Evolutionary conservation across 2,888 invertebrate genomes (phyloP).

Genomic region (Phalangium opilio): DNA sequence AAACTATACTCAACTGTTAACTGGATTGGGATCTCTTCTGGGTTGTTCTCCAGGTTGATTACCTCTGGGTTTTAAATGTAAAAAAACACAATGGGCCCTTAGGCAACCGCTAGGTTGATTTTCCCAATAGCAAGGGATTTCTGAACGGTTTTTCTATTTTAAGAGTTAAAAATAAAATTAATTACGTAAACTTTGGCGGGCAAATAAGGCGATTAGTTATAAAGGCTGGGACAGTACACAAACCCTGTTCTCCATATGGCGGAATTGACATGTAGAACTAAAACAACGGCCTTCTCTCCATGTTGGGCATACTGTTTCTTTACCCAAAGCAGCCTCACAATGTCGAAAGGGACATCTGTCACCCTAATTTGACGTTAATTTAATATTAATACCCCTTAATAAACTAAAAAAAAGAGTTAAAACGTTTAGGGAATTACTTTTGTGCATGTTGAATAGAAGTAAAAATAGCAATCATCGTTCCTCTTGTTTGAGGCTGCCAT

Average conservation of each 20-base stretch:
- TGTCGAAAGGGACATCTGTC: slow-evolving; percentile 66
- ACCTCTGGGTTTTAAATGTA: slow-evolving; percentile 41
- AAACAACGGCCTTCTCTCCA: slow-evolving; percentile 71
- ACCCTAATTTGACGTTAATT: slow-evolving; percentile 39
- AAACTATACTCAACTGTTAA: neutral
- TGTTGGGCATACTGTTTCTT: slow-evolving; percentile 60
- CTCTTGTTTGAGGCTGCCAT: slow-evolving; percentile 1
- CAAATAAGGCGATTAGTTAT: too few species aligned
- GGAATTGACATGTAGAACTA: slow-evolving; percentile 57
- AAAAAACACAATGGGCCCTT: slow-evolving; percentile 68
- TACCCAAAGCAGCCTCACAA: slow-evolving; percentile 64
- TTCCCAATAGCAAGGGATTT: slow-evolving; percentile 75
- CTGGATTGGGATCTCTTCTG: neutral
- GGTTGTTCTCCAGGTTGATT: slow-evolving; percentile 1
- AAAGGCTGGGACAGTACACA: slow-evolving; percentile 21
- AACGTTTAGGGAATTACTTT: neutral
- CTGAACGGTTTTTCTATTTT: slow-evolving; percentile 57
- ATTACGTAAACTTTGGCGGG: too few species aligned
- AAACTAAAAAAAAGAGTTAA: too few species aligned
- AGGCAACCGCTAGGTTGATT: slow-evolving; percentile 66
- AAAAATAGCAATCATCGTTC: neutral
- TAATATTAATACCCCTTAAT: too few species aligned
- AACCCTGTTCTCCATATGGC: slow-evolving; percentile 73
- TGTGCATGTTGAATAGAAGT: neutral
- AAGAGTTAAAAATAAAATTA: too few species aligned